Conservation (phyloP, 2,888 invertebrate genomes). For the Eristalis tenax region DNA sequence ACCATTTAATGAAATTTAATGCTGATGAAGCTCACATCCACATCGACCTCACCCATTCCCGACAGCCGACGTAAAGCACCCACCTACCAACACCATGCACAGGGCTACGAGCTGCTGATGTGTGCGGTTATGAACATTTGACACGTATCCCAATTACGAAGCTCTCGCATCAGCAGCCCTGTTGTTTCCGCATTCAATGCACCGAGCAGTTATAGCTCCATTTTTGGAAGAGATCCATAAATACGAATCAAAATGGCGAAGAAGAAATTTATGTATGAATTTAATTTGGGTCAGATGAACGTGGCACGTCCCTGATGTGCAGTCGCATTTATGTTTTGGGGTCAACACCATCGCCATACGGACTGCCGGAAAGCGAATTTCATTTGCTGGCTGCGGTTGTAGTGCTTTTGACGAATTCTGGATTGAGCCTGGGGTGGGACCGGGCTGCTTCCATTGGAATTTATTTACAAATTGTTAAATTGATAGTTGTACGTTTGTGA, state of each 20-base stretch:
- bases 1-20: constrained; percentile 28
- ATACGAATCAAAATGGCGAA: constrained; percentile 2
- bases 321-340: no score
- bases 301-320: not conserved
- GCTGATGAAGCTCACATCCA: not conserved
- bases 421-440: no score
- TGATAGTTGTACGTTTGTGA: no score
- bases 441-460: no score
- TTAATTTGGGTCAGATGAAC: not conserved
- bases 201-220: not conserved
- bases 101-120: not conserved
- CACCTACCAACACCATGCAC: not conserved
- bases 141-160: constrained; percentile 26
- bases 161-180: not conserved
- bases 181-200: not conserved
- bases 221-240: not conserved
- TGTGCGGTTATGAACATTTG: constrained; percentile 26
- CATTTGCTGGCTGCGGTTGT: no score
- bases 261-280: constrained; percentile 3
- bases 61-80: not conserved
- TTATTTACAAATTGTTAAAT: no score
- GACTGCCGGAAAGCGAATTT: no score
- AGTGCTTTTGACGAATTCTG: no score
- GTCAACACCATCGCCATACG: no score
- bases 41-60: not conserved